Evolutionary conservation across 2,797 vertebrate species (phyloP).

Genomic region (Ctenopoma multispine): DNA sequence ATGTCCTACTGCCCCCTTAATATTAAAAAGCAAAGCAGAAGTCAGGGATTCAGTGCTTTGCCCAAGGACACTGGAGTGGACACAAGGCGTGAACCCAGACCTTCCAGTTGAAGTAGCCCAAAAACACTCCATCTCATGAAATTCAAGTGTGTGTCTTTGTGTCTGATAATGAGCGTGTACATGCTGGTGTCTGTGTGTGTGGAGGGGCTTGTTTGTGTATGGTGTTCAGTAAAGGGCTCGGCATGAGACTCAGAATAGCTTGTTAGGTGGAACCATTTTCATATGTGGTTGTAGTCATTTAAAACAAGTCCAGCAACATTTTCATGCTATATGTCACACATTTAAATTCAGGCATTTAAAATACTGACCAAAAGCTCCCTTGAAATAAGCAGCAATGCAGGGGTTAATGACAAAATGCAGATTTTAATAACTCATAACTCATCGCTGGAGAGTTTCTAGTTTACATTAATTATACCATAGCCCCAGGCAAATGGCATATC

Average conservation of each 20-base stretch:
- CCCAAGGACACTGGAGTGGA: slow-evolving; percentile 22
- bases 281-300: slow-evolving; percentile 18
- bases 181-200: slow-evolving; percentile 7
- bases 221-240: slow-evolving; percentile 2
- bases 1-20: slow-evolving; percentile 1
- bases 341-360: slow-evolving; percentile 15
- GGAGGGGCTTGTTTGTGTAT: slow-evolving; percentile 16
- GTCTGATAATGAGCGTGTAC: slow-evolving; percentile 1
- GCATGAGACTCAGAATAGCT: slow-evolving; percentile 18
- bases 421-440: slow-evolving; percentile 82
- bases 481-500: slow-evolving; percentile 85
- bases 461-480: slow-evolving; percentile 88
- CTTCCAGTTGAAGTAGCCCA: slow-evolving; percentile 1
- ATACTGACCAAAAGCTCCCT: slow-evolving; percentile 31
- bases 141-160: slow-evolving; percentile 23
- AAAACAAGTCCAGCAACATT: slow-evolving; percentile 22
- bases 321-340: slow-evolving; percentile 22
- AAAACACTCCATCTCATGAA: slow-evolving; percentile 36
- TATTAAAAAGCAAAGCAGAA: slow-evolving; percentile 1
- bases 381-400: slow-evolving; percentile 32
- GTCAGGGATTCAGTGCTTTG: slow-evolving; percentile 10
- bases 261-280: slow-evolving; percentile 30
- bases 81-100: slow-evolving; percentile 13
- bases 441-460: slow-evolving; percentile 80
- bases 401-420: slow-evolving; percentile 78